Conservation (phyloP, 2,888 invertebrate species). For the Euspilapteryx auroguttella region DNA sequence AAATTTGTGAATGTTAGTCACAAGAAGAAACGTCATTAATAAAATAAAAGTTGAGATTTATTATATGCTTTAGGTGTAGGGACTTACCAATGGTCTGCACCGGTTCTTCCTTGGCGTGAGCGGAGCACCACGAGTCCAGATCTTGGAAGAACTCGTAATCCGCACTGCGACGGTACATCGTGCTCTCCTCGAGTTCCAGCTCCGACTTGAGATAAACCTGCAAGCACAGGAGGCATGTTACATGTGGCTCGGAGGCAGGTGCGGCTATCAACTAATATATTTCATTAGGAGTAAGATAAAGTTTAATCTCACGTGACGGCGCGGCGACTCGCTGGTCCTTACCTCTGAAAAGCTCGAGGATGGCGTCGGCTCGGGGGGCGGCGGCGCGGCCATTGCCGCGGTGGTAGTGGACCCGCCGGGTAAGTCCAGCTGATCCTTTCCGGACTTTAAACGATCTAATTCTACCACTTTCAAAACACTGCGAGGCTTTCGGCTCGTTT, state of each 20-base stretch:
- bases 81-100: slow-evolving; percentile 50
- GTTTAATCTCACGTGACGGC: too few species aligned
- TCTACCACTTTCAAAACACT: slow-evolving; percentile 56
- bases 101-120: slow-evolving; percentile 50
- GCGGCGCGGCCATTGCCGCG: slow-evolving; percentile 35
- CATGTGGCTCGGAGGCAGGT: slow-evolving; percentile 11
- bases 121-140: slow-evolving; percentile 64
- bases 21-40: too few species aligned
- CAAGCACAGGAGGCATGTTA: slow-evolving; percentile 28
- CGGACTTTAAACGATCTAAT: slow-evolving; percentile 50
- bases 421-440: slow-evolving; percentile 41
- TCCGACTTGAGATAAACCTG: slow-evolving; percentile 52
- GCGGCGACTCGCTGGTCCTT: too few species aligned
- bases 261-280: too few species aligned
- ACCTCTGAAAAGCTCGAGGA: slow-evolving; percentile 25
- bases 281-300: too few species aligned
- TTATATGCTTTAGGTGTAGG: too few species aligned
- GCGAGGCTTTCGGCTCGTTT: slow-evolving; percentile 53
- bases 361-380: slow-evolving; percentile 19
- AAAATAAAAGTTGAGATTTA: too few species aligned
- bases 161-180: slow-evolving; percentile 49
- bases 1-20: too few species aligned
- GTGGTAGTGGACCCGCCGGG: slow-evolving; percentile 30
- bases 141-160: slow-evolving; percentile 73
- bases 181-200: slow-evolving; percentile 33